Percentiles rank a stretch among this genome's conserved stretches.
Evolutionary conservation across 1,140 invertebrate genomes (phyloP).

Genomic region (Drosophila hydei): DNA sequence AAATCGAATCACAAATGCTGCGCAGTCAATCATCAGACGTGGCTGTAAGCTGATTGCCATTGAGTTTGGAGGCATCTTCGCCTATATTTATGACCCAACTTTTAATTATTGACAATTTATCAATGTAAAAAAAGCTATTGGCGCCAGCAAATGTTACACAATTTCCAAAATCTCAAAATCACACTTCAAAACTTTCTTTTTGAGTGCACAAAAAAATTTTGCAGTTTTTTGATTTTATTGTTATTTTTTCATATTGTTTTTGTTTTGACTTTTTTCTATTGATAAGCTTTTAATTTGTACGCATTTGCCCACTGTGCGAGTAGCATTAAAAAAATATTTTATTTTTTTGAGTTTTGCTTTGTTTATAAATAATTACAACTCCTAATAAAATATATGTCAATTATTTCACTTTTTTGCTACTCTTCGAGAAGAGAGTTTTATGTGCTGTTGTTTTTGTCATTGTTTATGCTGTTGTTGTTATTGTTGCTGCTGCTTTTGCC

Average conservation of each 20-base stretch:
- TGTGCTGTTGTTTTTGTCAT: background rate
- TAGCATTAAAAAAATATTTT: constrained; percentile 8
- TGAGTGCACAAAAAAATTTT: background rate
- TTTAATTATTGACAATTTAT: constrained; percentile 57
- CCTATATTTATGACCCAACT: constrained; percentile 34
- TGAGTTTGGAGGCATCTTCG: constrained; percentile 26
- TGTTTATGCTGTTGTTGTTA: no score
- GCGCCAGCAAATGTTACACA: constrained; percentile 32
- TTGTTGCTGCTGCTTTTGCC: background rate
- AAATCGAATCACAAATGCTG: constrained; percentile 21
- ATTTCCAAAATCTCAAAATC: constrained; percentile 23
- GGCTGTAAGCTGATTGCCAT: constrained; percentile 17
- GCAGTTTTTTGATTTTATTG: background rate
- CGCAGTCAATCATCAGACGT: constrained; percentile 36
- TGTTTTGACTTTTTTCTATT: constrained; percentile 28
- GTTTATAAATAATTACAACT: constrained; percentile 44
- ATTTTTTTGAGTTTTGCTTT: constrained; percentile 12
- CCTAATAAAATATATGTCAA: constrained; percentile 21
- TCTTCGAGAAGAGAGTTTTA: background rate
- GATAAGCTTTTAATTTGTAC: constrained; percentile 8
- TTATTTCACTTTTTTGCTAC: constrained; percentile 13
- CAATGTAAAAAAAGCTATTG: constrained; percentile 20
- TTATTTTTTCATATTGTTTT: constrained; percentile 6
- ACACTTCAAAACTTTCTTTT: constrained; percentile 30
- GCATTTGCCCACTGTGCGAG: constrained; percentile 30